Conservation (phyloP, 1,140 invertebrate species). For the Brachionus sp. region DNA sequence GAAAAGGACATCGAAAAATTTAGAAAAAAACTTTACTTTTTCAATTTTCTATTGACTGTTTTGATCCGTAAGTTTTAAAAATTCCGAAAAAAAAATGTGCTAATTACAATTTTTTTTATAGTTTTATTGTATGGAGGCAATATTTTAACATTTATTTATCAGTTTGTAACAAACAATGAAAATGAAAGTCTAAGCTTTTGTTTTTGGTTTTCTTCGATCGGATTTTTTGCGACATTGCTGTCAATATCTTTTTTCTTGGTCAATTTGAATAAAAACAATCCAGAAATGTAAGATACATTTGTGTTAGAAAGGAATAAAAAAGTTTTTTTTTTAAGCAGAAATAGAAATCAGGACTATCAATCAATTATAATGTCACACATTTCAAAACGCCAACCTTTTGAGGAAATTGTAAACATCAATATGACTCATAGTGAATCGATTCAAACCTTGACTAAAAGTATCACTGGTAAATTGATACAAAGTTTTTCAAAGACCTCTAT, state of each 20-base stretch:
- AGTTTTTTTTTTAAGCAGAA: neutral
- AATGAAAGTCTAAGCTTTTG: constrained; percentile 9
- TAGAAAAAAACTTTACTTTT: neutral
- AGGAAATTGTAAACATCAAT: neutral
- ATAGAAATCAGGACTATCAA: neutral
- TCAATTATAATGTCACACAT: constrained; percentile 24
- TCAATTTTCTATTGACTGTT: neutral
- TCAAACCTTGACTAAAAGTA: neutral
- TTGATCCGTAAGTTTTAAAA: constrained; percentile 5
- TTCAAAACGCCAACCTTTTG: neutral
- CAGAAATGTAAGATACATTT: neutral
- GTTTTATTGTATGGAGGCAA: neutral
- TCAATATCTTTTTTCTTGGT: constrained; percentile 10
- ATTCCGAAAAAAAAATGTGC: no score
- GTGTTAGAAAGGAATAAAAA: neutral
- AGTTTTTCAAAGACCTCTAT: neutral
- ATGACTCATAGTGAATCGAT: neutral
- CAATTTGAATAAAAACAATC: neutral
- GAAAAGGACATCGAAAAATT: neutral
- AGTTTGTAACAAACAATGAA: neutral
- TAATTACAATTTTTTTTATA: neutral
- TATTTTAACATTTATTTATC: neutral
- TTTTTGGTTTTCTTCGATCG: constrained; percentile 40
- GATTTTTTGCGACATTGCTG: constrained; percentile 1
- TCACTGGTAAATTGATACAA: neutral